Base-by-base conservation (phyloP, 2,797 vertebrate genomes). In the Harpagifer antarcticus region DNA sequence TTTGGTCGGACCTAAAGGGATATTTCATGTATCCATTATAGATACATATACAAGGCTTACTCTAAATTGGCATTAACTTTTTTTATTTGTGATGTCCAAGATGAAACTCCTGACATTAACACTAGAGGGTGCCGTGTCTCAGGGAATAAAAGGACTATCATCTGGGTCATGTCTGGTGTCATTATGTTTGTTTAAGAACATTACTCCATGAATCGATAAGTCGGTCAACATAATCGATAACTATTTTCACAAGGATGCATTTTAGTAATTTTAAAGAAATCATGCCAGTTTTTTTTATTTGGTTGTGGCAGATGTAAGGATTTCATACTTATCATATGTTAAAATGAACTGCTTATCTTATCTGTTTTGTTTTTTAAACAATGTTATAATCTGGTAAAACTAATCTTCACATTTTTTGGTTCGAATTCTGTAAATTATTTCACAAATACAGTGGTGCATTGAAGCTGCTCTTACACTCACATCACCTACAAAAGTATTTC, bases 61-160 rank as follows among this genome's bases (percentile, higher is more conserved):
- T 37, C 33, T 9, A 37, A 37, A 70, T 13, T 59, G 45, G 19
- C 4, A 5, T 5, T 59, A 2, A 52, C 27, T 19, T 37, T 17
- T n/a, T 19, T 37, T 20, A n/a, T 44, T 37, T 17, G 3, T 9
- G 31, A 58, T 11, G 15, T 48, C 16, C 40, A 12, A 56, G 17
- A 13, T 33, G 5, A 5, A 23, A 23, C 1, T 9, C 5, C 33
- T 60, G 19, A 43, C 17, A 6, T 33, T 2, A 53, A 44, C 88
- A 89, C 72, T 52, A 74, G 86, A 73, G 45, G 84, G 76, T 5
- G 73, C 76, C 87, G 56, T 84, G 42, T 44, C 19, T 56, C 40
- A 72, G 27, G n/a, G 37, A 78, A 69, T 43, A 13, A 43, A 50
- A 9, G 1, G 15, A n/a, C 56, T 50, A 17, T 20, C 2, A 1